Evolutionary conservation across 2,113 vertebrate species (phyloP).

Genomic region (Castor canadensis): DNA sequence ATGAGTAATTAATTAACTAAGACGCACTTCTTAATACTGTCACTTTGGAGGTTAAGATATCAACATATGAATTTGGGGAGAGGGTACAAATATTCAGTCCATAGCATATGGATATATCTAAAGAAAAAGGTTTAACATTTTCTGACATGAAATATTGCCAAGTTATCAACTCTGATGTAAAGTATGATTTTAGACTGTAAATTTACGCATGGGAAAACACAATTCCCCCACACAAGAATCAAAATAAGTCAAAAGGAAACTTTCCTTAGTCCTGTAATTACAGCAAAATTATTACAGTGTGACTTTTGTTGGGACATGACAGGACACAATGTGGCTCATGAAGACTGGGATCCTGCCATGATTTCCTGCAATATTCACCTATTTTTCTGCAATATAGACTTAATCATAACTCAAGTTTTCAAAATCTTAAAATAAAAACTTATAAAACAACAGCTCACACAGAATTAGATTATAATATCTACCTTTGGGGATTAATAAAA

Average conservation of each 20-base stretch:
- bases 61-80: neutral
- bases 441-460: constrained; percentile 49
- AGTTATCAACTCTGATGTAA: neutral
- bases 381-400: constrained; percentile 59
- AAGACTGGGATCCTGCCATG: constrained; percentile 51
- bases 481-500: constrained; percentile 14
- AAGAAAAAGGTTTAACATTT: neutral
- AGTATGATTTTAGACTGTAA: neutral
- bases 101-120: neutral
- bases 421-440: neutral
- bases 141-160: neutral
- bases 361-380: constrained; percentile 62
- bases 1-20: neutral
- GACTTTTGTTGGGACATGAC: neutral
- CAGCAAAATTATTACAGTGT: constrained; percentile 33
- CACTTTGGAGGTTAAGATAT: neutral
- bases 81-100: neutral
- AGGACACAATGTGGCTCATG: constrained; percentile 23
- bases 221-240: neutral
- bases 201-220: neutral
- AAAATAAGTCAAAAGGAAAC: constrained; percentile 48
- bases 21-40: neutral
- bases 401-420: constrained; percentile 27
- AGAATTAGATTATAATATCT: neutral
- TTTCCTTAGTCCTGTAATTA: constrained; percentile 37